These are phyloP conservation scores for Bathynomus jamesi DNA, from an alignment of 1,140 invertebrate species.

Conservation along the genomic window DNA sequence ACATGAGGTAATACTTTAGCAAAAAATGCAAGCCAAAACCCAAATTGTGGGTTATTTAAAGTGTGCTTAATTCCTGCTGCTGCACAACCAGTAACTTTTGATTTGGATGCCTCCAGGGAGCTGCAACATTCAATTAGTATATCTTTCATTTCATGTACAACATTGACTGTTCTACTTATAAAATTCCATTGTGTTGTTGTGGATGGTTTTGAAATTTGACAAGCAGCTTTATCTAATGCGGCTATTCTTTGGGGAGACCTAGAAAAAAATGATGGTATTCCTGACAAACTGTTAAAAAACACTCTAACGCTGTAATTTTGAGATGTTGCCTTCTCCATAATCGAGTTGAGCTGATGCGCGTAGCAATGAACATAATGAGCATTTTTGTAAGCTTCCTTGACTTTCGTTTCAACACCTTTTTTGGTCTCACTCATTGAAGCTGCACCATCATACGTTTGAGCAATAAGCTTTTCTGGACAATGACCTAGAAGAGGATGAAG, in stretches of 20 bases:
- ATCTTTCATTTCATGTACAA: constrained; percentile 30
- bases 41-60: no score
- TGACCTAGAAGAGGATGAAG: constrained; percentile 37
- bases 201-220: background rate
- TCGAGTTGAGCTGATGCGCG: constrained; percentile 41
- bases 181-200: constrained; percentile 15
- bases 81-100: constrained; percentile 14
- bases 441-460: constrained; percentile 41
- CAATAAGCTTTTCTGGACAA: constrained; percentile 40
- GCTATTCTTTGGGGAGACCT: constrained; percentile 23
- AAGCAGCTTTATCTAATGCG: constrained; percentile 8
- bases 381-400: constrained; percentile 39
- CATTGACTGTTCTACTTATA: constrained; percentile 24
- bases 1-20: no score
- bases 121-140: constrained; percentile 27
- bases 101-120: constrained; percentile 24
- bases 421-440: constrained; percentile 38
- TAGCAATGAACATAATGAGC: constrained; percentile 43
- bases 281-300: constrained; percentile 26
- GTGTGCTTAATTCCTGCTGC: constrained; percentile 13
- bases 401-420: constrained; percentile 39
- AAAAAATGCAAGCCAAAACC: no score
- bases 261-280: constrained; percentile 25
- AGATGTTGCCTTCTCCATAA: no score
- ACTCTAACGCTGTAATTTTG: constrained; percentile 22